phyloP scores from a whole-genome alignment of 2,888 invertebrate genomes.

The Andrena dorsata region DNA sequence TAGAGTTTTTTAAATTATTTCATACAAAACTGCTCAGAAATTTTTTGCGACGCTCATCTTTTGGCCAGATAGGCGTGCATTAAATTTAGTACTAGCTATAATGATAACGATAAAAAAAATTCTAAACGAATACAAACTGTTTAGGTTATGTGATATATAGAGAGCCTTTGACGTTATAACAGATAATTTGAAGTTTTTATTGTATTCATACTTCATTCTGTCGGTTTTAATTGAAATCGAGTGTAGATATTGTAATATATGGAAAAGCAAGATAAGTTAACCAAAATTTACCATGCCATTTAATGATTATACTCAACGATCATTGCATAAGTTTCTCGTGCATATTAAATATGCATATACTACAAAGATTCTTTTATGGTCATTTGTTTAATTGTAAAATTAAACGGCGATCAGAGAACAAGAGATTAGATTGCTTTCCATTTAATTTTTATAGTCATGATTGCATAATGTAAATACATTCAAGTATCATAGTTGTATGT shows the following conservation, averaged over 20 bases:
- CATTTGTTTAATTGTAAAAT: conserved; percentile 66
- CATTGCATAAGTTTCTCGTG: conserved; percentile 73
- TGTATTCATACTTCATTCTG: conserved; percentile 75
- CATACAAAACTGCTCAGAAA: conserved; percentile 75
- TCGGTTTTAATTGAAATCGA: conserved; percentile 76
- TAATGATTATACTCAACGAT: conserved; percentile 74
- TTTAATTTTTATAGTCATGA: conserved; percentile 78
- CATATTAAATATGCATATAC: conserved; percentile 76
- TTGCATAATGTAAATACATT: conserved; percentile 83
- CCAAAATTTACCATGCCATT: conserved; percentile 75
- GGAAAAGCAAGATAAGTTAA: conserved; percentile 63
- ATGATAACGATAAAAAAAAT: conserved; percentile 66
- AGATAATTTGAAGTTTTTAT: conserved; percentile 77
- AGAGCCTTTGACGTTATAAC: conserved; percentile 80
- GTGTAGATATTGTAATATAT: conserved; percentile 83
- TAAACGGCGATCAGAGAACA: conserved; percentile 54
- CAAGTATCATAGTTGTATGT: conserved; percentile 77
- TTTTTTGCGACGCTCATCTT: conserved; percentile 76
- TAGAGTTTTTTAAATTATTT: conserved; percentile 70
- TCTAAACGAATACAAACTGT: conserved; percentile 77
- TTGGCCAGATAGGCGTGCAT: conserved; percentile 76
- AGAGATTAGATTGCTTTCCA: conserved; percentile 76
- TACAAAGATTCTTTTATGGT: conserved; percentile 67
- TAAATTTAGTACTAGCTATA: conserved; percentile 75
- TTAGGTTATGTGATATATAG: conserved; percentile 82